Conservation (phyloP, 2,113 vertebrate species). For the Meriones unguiculatus region DNA sequence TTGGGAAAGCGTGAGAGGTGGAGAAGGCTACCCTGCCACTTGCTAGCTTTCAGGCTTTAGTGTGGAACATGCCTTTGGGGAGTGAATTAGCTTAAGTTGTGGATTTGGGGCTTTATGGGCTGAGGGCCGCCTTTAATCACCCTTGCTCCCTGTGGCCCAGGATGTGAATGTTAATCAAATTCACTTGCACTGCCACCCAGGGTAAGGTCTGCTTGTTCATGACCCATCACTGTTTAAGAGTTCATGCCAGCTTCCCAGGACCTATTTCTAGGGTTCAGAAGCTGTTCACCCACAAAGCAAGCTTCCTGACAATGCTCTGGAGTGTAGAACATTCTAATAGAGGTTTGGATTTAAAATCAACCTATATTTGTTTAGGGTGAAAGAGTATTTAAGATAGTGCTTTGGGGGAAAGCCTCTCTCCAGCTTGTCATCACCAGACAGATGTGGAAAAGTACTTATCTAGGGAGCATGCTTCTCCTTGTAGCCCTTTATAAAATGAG, state of each 20-base stretch:
- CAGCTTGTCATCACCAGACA: neutral
- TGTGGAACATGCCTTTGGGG: constrained; percentile 62
- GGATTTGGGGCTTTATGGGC: constrained; percentile 74
- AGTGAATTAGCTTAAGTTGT: constrained; percentile 77
- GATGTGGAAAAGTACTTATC: neutral
- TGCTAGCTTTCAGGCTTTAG: neutral
- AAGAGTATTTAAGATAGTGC: constrained; percentile 11
- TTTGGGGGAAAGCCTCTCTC: neutral
- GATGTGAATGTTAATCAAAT: constrained; percentile 71
- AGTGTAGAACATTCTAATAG: neutral
- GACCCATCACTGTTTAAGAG: neutral
- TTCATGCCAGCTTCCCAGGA: neutral
- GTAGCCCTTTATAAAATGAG: neutral
- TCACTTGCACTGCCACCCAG: constrained; percentile 41
- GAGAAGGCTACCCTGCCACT: neutral
- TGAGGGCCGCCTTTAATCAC: constrained; percentile 70
- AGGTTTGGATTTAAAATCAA: constrained; percentile 49
- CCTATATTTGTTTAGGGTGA: constrained; percentile 2
- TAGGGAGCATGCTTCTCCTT: neutral
- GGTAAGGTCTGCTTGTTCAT: constrained; percentile 15
- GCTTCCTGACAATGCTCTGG: neutral
- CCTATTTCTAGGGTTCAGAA: neutral
- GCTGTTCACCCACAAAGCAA: neutral
- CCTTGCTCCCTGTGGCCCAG: constrained; percentile 50
- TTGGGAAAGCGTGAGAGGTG: neutral